Evolutionary conservation across 2,888 invertebrate genomes (phyloP).

Genomic region (Trilocha varians): DNA sequence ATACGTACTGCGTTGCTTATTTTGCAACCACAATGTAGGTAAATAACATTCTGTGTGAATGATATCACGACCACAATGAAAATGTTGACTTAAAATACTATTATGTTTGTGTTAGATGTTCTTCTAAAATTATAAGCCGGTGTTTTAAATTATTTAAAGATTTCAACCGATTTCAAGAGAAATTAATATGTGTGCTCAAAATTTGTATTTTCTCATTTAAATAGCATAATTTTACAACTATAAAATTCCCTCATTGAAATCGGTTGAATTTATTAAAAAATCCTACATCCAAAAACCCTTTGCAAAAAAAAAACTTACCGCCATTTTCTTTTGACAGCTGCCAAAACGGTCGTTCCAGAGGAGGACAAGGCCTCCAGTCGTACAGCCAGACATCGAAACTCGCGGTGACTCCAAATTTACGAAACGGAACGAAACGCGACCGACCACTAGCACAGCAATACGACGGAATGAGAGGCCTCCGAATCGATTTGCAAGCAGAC

Average conservation of each 20-base stretch:
- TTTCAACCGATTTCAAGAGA: too few relatives aligned
- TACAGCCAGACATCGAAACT: conserved; percentile 37
- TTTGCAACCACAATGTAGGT: not conserved
- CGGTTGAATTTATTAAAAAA: too few relatives aligned
- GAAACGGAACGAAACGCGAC: conserved; percentile 34
- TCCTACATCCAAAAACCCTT: not conserved
- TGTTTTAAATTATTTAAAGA: too few relatives aligned
- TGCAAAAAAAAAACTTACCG: conserved; percentile 17
- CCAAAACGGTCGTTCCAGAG: conserved; percentile 50
- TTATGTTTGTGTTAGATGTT: too few relatives aligned
- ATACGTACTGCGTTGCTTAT: not conserved
- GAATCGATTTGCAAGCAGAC: conserved; percentile 42
- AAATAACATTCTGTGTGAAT: not conserved
- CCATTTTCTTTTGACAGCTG: conserved; percentile 33
- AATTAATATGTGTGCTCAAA: too few relatives aligned
- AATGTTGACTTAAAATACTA: not conserved
- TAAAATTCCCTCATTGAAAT: not conserved
- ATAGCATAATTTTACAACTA: too few relatives aligned
- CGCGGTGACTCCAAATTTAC: conserved; percentile 31
- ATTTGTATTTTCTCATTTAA: too few relatives aligned
- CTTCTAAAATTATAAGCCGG: too few relatives aligned
- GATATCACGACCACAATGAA: not conserved
- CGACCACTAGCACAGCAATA: conserved; percentile 41
- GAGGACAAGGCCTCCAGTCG: conserved; percentile 54
- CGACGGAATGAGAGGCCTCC: conserved; percentile 48